These are phyloP conservation scores for Centroberyx gerrardi DNA, from an alignment of 2,797 vertebrate genomes.

Conservation along the genomic window DNA sequence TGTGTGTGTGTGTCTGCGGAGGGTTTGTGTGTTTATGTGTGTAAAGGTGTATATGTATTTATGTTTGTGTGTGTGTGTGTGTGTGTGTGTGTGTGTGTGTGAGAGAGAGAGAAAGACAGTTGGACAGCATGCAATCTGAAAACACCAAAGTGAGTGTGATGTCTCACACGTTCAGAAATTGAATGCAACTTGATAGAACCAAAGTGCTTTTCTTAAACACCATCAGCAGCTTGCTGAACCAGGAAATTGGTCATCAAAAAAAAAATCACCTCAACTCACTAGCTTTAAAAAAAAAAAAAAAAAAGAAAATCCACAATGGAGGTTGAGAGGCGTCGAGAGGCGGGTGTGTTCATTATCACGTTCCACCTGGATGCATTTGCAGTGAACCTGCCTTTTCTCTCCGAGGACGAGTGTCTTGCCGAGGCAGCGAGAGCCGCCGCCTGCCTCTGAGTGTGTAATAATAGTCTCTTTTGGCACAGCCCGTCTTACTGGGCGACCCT, in stretches of 20 bases:
- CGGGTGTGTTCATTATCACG: conserved; percentile 67
- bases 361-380: conserved; percentile 60
- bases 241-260: conserved; percentile 66
- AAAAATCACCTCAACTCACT: conserved; percentile 48
- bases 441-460: conserved; percentile 65
- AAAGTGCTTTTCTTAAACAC: conserved; percentile 47
- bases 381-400: conserved; percentile 39
- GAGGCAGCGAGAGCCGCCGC: conserved; percentile 33
- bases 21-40: background rate
- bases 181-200: conserved; percentile 22
- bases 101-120: background rate
- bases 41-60: background rate
- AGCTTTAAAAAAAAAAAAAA: conserved; percentile 13
- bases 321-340: conserved; percentile 39
- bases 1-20: conserved; percentile 4
- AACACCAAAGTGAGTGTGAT: background rate
- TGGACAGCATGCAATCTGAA: conserved; percentile 5
- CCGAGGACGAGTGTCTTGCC: conserved; percentile 31
- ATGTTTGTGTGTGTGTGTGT: background rate
- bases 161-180: conserved; percentile 28
- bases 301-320: conserved; percentile 22
- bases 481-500: conserved; percentile 57
- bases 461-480: conserved; percentile 54
- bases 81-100: background rate
- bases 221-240: conserved; percentile 45